Conservation (phyloP, 2,888 invertebrate genomes). For the Phengaris alcon region DNA sequence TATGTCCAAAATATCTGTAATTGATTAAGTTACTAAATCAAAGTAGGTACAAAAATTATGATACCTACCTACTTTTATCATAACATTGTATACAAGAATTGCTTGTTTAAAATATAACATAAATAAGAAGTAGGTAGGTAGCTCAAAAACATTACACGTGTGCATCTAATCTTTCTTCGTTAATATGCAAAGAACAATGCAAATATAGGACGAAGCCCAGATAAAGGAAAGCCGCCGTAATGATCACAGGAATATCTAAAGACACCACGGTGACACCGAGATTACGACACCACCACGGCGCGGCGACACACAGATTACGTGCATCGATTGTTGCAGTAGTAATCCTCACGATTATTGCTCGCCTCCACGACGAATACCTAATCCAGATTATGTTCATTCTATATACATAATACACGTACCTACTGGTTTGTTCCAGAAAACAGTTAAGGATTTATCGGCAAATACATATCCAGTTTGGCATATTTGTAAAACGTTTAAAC, state of each 20-base stretch:
- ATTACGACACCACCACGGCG: neutral
- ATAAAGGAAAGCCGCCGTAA: slow-evolving; percentile 17
- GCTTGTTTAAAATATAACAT: too few species aligned
- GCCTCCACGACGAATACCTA: neutral
- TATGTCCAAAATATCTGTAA: too few species aligned
- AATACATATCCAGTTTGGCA: neutral
- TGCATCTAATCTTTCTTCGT: too few species aligned
- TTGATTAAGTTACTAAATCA: too few species aligned
- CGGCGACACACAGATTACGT: neutral
- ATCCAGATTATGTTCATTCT: neutral
- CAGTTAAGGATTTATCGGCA: neutral
- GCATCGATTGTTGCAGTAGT: slow-evolving; percentile 9
- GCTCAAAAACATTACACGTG: too few species aligned
- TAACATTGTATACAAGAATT: too few species aligned
- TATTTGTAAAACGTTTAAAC: too few species aligned
- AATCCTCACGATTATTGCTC: slow-evolving; percentile 1
- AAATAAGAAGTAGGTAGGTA: too few species aligned
- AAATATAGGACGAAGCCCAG: slow-evolving; percentile 18
- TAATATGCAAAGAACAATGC: neutral
- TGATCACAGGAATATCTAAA: slow-evolving; percentile 16
- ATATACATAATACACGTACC: neutral
- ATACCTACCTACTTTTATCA: too few species aligned
- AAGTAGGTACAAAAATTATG: too few species aligned
- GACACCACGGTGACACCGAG: neutral
- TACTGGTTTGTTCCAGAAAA: neutral